These are phyloP conservation scores for Callipepla squamata DNA, from an alignment of 2,113 vertebrate species.

Conservation along the genomic window DNA sequence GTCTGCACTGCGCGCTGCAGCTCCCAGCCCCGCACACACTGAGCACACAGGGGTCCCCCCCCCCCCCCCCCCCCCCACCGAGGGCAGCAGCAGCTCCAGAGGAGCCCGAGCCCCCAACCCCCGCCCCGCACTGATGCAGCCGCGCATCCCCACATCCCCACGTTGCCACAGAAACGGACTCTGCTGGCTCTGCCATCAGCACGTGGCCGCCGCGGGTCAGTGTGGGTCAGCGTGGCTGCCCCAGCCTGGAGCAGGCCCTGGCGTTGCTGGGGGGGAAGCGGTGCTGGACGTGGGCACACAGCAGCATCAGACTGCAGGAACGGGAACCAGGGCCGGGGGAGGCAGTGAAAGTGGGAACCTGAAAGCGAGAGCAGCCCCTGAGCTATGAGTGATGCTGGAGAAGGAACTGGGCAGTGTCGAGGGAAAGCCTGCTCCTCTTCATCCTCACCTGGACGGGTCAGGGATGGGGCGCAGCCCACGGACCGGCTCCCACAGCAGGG, in stretches of 20 bases:
- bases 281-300: fast-evolving
- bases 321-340: background rate
- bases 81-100: background rate
- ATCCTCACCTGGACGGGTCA: fast-evolving
- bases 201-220: fast-evolving
- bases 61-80: background rate
- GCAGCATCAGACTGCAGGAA: background rate
- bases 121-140: fast-evolving
- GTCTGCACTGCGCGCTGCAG: background rate
- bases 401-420: fast-evolving
- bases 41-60: background rate
- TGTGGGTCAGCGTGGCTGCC: background rate
- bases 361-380: background rate
- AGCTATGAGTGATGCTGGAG: fast-evolving
- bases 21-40: background rate
- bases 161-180: constrained; percentile 26
- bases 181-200: background rate
- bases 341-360: background rate
- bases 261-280: fast-evolving
- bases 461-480: background rate
- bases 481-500: background rate
- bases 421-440: background rate
- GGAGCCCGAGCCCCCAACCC: background rate
- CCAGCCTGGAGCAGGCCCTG: background rate
- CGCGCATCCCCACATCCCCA: fast-evolving